Conservation (phyloP, 2,113 vertebrate genomes). For the Campylomormyrus tamandua region DNA sequence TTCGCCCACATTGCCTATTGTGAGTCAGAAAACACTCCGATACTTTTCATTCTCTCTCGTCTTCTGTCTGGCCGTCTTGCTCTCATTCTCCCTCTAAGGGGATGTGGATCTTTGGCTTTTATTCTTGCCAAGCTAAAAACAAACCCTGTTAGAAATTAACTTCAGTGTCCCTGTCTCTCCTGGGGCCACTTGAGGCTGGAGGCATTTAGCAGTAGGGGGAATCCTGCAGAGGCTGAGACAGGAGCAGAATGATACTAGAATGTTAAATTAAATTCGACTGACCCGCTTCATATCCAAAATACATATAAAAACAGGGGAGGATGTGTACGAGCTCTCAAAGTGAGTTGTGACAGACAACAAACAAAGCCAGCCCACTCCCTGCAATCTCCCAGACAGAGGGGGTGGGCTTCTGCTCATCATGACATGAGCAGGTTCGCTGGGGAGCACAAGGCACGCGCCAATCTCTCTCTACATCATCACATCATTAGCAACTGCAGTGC, state of each 20-base stretch:
- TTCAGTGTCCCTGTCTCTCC: not conserved
- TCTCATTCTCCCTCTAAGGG: not conserved
- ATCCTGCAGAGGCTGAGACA: not conserved
- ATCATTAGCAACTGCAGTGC: not conserved
- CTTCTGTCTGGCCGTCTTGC: not conserved
- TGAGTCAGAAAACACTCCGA: not conserved
- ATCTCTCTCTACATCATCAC: not conserved
- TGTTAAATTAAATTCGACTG: not conserved
- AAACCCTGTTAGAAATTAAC: conserved; percentile 7
- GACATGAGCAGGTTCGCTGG: not conserved
- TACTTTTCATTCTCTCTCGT: not conserved
- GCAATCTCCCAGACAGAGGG: not conserved
- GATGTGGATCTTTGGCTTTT: not conserved
- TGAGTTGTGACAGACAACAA: not conserved
- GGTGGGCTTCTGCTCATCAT: not conserved
- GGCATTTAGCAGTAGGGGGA: not conserved
- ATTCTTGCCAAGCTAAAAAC: conserved; percentile 1
- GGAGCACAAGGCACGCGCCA: not conserved
- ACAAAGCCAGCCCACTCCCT: not conserved
- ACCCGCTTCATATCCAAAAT: not conserved
- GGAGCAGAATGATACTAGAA: not conserved
- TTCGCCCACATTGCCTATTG: not conserved
- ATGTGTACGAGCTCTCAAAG: not conserved
- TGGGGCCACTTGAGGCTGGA: not conserved
- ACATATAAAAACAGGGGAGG: not conserved